Conservation (phyloP, 2,797 vertebrate genomes). For the Peromyscus attwateri region DNA sequence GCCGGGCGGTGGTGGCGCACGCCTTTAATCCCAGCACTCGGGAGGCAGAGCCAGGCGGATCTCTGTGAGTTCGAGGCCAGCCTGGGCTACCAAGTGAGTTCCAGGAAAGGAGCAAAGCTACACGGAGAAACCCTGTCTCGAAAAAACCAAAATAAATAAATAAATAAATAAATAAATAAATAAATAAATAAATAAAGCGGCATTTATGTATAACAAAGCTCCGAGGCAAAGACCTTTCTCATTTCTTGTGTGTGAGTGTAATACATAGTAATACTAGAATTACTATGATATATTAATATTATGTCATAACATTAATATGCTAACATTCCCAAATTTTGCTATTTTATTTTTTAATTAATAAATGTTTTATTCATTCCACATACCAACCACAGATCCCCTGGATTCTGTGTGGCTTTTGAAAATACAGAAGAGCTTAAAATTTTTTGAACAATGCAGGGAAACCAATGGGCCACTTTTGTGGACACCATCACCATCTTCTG, state of each 20-base stretch:
- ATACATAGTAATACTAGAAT: not conserved
- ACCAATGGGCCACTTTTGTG: not conserved
- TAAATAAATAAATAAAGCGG: too few relatives aligned
- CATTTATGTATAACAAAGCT: not conserved
- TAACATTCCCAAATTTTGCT: slow-evolving; percentile 1
- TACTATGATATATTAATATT: not conserved
- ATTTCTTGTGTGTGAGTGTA: not conserved
- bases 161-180: too few relatives aligned
- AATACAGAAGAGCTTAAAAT: not conserved
- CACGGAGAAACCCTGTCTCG: too few relatives aligned
- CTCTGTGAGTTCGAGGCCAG: too few relatives aligned
- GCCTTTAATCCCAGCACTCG: too few relatives aligned
- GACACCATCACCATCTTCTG: slow-evolving; percentile 70
- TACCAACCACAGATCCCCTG: not conserved
- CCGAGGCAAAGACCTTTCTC: not conserved
- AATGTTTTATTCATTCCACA: too few relatives aligned
- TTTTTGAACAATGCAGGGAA: not conserved
- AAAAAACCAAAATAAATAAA: too few relatives aligned
- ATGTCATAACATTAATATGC: not conserved
- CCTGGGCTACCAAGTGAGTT: too few relatives aligned
- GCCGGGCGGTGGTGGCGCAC: too few relatives aligned
- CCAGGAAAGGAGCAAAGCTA: too few relatives aligned
- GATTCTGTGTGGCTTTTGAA: slow-evolving; percentile 20
- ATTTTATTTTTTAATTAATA: not conserved
- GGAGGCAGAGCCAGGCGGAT: too few relatives aligned